A percentile compares a stretch with the other conserved stretches of the same genome.
Conservation (phyloP, 2,797 vertebrate species). For the Pipistrellus nathusii region DNA sequence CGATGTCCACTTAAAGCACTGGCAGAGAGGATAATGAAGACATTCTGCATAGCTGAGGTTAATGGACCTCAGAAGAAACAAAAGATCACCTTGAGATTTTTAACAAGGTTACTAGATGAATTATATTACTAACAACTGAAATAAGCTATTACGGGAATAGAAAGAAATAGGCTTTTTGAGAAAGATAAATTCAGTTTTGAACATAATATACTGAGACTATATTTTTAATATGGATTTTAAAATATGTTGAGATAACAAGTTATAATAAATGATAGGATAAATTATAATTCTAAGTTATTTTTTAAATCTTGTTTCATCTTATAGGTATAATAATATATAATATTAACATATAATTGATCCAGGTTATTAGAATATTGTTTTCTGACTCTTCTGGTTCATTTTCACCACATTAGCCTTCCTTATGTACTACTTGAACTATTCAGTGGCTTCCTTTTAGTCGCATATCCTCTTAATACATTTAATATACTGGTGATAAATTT, state of each 20-base stretch:
- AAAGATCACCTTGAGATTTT: background rate
- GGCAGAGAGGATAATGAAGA: background rate
- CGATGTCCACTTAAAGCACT: background rate
- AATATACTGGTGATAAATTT: conserved; percentile 4
- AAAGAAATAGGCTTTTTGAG: background rate
- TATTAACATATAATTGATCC: background rate
- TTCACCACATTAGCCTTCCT: background rate
- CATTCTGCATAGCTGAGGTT: background rate
- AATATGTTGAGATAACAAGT: conserved; percentile 55
- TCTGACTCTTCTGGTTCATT: conserved; percentile 11
- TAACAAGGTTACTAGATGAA: background rate
- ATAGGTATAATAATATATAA: background rate
- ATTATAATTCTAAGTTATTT: background rate
- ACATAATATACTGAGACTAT: background rate
- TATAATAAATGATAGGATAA: background rate
- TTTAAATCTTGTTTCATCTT: background rate
- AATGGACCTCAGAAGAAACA: background rate
- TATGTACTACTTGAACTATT: background rate
- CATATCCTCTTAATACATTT: background rate
- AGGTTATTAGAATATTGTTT: conserved; percentile 24
- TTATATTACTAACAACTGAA: background rate
- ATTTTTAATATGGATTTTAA: conserved; percentile 49
- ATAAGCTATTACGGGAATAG: background rate
- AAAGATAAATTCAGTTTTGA: conserved; percentile 3
- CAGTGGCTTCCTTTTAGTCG: background rate